Percentiles rank a stretch among this genome's conserved stretches.
Evolutionary conservation across 1,140 invertebrate genomes (phyloP).

Genomic region (Microplitis demolitor): DNA sequence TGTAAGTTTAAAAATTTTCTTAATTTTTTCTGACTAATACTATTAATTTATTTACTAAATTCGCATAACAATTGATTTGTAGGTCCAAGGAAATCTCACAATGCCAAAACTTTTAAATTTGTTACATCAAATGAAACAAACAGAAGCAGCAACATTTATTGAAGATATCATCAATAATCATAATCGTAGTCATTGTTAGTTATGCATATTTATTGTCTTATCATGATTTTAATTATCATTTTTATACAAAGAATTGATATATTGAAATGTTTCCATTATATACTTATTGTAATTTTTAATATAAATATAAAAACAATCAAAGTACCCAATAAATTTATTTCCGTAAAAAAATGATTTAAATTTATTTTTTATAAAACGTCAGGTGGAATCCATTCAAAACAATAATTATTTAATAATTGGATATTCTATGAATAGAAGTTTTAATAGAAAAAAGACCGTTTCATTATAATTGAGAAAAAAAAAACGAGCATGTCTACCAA

Average conservation of each 20-base stretch:
- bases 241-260: background rate
- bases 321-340: too few relatives aligned
- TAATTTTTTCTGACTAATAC: background rate
- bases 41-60: background rate
- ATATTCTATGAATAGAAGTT: too few relatives aligned
- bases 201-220: background rate
- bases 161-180: slow-evolving; percentile 11
- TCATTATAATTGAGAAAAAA: too few relatives aligned
- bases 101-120: slow-evolving; percentile 17
- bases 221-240: background rate
- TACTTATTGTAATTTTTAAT: background rate
- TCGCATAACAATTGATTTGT: background rate
- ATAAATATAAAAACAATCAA: background rate
- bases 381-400: too few relatives aligned
- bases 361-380: too few relatives aligned
- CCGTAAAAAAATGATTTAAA: background rate
- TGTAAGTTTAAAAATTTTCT: slow-evolving; percentile 32
- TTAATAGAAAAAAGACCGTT: too few relatives aligned
- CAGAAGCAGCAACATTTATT: slow-evolving; percentile 21
- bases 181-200: background rate
- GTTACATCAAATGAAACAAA: slow-evolving; percentile 22
- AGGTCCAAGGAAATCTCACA: slow-evolving; percentile 28
- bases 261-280: background rate
- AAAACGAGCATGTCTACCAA: background rate
- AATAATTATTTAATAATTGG: too few relatives aligned